A percentile compares a stretch with the other conserved stretches of the same genome.
Conservation (phyloP, 1,140 invertebrate genomes). For the Trichomalopsis sarcophagae region DNA sequence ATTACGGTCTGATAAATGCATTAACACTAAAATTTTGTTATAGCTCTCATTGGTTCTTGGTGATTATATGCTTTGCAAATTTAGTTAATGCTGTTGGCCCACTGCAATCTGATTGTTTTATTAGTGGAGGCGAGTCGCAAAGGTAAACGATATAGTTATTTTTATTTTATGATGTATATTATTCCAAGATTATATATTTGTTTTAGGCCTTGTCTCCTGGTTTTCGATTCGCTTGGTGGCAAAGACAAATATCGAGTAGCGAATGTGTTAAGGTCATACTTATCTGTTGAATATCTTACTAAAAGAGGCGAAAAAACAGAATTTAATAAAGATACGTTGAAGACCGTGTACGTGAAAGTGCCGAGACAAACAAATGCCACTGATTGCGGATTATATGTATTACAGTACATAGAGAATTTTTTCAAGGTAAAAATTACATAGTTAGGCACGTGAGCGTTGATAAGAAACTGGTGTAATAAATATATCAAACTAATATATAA, state of each 20-base stretch:
- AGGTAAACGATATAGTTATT: constrained; percentile 76
- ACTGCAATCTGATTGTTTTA: neutral
- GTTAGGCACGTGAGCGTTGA: neutral
- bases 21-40: constrained; percentile 55
- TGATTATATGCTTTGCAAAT: constrained; percentile 95
- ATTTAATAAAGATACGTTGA: constrained; percentile 87
- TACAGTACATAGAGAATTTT: constrained; percentile 97
- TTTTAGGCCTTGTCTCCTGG: constrained; percentile 87
- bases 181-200: constrained; percentile 11
- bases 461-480: neutral
- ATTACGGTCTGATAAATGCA: neutral
- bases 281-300: constrained; percentile 90
- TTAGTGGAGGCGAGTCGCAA: neutral
- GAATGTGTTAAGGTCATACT: constrained; percentile 90
- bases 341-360: constrained; percentile 89
- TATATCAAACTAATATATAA: neutral
- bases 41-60: constrained; percentile 95
- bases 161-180: constrained; percentile 75
- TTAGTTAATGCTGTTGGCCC: constrained; percentile 63
- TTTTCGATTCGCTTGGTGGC: constrained; percentile 90
- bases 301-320: constrained; percentile 80
- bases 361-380: constrained; percentile 97
- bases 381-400: constrained; percentile 95
- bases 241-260: constrained; percentile 86
- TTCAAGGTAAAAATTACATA: constrained; percentile 79